phyloP scores from a whole-genome alignment of 1,140 invertebrate species.

The Metopolophium dirhodum region DNA sequence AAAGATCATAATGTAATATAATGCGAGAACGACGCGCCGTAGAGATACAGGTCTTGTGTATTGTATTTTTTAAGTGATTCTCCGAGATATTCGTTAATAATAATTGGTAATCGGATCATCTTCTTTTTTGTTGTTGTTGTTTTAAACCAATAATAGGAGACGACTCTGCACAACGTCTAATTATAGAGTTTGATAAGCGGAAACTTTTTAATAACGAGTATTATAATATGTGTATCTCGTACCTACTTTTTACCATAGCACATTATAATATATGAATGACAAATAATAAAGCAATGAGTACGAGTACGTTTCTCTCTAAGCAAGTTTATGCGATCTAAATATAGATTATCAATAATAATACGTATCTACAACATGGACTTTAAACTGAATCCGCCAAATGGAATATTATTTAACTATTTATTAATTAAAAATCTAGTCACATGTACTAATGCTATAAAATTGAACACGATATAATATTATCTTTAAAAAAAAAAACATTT shows the following conservation, averaged over 20 bases:
- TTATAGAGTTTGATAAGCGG: not conserved
- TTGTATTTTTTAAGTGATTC: not conserved
- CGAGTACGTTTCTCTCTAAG: too few species aligned
- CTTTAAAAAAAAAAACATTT: too few species aligned
- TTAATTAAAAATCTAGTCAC: too few species aligned
- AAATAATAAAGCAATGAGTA: not conserved
- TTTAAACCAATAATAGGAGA: not conserved
- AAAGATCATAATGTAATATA: not conserved
- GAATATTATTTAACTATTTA: too few species aligned
- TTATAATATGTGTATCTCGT: not conserved
- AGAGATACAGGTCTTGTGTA: not conserved
- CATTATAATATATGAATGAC: not conserved
- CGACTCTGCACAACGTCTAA: not conserved
- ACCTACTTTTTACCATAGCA: not conserved
- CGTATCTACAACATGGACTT: not conserved
- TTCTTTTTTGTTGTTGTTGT: not conserved
- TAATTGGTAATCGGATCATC: not conserved
- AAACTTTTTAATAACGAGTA: not conserved
- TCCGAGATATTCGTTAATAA: not conserved
- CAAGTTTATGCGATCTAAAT: too few species aligned
- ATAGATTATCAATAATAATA: not conserved
- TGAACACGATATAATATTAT: too few species aligned
- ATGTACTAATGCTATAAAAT: too few species aligned
- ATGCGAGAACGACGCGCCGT: not conserved
- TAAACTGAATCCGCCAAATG: not conserved